These are phyloP conservation scores for Dipodomys spectabilis DNA, from an alignment of 2,113 vertebrate genomes.

Conservation along the genomic window DNA sequence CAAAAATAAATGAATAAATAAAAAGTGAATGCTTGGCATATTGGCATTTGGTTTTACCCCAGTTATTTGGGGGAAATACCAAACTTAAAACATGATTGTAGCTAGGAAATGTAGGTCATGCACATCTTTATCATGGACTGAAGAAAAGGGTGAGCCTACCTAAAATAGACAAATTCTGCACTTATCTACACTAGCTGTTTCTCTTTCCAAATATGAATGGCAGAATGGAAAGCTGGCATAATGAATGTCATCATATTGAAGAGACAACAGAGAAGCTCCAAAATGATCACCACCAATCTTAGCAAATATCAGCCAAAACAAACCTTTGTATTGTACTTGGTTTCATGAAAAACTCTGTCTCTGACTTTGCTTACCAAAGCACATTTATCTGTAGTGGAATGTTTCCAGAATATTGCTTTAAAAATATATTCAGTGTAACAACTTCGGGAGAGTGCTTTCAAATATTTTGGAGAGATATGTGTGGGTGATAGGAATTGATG, in stretches of 20 bases:
- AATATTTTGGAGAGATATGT: constrained; percentile 48
- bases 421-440: constrained; percentile 11
- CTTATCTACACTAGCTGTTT: neutral
- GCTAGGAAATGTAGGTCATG: neutral
- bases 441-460: neutral
- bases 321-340: neutral
- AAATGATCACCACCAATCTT: neutral
- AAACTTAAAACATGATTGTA: neutral
- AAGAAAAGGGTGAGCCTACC: constrained; percentile 13
- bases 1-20: no score
- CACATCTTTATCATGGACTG: neutral
- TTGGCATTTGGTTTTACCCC: neutral
- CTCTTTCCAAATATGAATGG: constrained; percentile 31
- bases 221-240: neutral
- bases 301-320: neutral
- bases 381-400: neutral
- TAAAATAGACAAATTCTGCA: neutral
- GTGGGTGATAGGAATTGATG: constrained; percentile 11
- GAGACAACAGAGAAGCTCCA: neutral
- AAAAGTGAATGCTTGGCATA: neutral
- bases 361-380: neutral
- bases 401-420: neutral
- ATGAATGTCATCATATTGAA: neutral
- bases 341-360: neutral
- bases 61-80: neutral